phyloP scores from a whole-genome alignment of 2,113 vertebrate genomes.

The Ursus arctos region DNA sequence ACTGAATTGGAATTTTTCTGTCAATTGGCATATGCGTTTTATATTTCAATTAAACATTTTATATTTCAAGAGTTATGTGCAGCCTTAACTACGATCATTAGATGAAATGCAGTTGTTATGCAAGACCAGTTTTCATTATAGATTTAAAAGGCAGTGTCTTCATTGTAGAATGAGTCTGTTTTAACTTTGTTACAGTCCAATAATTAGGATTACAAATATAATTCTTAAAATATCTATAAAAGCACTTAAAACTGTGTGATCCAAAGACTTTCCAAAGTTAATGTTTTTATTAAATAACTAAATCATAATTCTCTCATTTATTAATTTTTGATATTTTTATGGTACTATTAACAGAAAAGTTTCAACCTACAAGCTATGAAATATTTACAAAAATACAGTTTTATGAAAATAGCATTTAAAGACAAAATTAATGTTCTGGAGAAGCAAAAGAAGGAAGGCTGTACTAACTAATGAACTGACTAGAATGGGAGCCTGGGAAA shows the following conservation, averaged over 20 bases:
- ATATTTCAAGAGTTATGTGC: background rate
- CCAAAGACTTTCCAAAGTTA: slow-evolving; percentile 50
- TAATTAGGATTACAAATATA: slow-evolving; percentile 9
- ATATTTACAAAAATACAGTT: slow-evolving; percentile 30
- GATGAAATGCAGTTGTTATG: slow-evolving; percentile 12
- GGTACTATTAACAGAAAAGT: background rate
- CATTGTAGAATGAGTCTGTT: background rate
- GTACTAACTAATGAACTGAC: background rate
- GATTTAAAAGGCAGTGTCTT: background rate
- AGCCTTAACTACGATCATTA: background rate
- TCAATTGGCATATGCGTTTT: background rate
- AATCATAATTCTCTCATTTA: background rate
- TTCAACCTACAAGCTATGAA: background rate
- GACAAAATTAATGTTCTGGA: background rate
- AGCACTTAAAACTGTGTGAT: background rate
- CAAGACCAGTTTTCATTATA: background rate
- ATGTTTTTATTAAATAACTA: slow-evolving; percentile 17
- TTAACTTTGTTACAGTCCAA: background rate
- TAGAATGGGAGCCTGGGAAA: background rate
- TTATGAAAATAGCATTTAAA: slow-evolving; percentile 39
- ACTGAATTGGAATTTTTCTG: background rate
- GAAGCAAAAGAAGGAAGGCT: background rate
- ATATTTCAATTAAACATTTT: slow-evolving; percentile 49
- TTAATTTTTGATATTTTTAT: slow-evolving; percentile 27
- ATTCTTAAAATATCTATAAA: background rate